A percentile compares a stretch with the other conserved stretches of the same genome.
phyloP scores from a whole-genome alignment of 2,113 vertebrate species.

The Clupea harengus region DNA sequence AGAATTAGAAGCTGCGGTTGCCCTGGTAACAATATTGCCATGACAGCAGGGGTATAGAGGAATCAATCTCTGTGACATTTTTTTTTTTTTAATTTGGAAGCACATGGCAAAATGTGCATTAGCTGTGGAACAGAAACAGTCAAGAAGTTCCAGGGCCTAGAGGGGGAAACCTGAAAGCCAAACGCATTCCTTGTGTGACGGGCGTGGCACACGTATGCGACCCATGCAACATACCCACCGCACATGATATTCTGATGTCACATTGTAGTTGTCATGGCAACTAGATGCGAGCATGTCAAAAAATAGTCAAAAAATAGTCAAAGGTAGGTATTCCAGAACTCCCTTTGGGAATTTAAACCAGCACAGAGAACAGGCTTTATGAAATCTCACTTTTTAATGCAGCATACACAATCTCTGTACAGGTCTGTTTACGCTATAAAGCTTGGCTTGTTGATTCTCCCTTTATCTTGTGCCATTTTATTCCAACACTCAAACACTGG shows the following conservation, averaged over 20 bases:
- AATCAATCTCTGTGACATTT: slow-evolving; percentile 42
- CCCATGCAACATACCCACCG: not conserved
- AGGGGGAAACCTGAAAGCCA: not conserved
- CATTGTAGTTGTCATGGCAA: slow-evolving; percentile 1
- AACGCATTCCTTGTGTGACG: not conserved
- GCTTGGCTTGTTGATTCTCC: not conserved
- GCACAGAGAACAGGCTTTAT: slow-evolving; percentile 16
- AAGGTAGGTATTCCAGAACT: too few relatives aligned
- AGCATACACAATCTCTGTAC: slow-evolving; percentile 30
- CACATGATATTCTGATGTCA: not conserved
- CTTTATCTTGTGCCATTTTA: not conserved
- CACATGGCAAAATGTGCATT: slow-evolving; percentile 12
- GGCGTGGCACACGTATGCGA: not conserved
- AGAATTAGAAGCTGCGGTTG: not conserved
- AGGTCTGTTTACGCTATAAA: slow-evolving; percentile 5
- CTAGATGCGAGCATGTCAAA: not conserved
- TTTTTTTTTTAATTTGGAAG: slow-evolving; percentile 38
- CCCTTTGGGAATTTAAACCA: slow-evolving; percentile 13
- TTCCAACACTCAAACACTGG: not conserved
- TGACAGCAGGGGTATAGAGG: slow-evolving; percentile 27
- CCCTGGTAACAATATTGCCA: slow-evolving; percentile 6
- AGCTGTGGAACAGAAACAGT: not conserved
- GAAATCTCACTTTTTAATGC: slow-evolving; percentile 43
- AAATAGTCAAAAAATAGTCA: not conserved
- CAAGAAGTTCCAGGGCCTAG: not conserved